A percentile compares a stretch with the other conserved stretches of the same genome.
Evolutionary conservation across 2,113 vertebrate species (phyloP).

Genomic region (Marmota monax): DNA sequence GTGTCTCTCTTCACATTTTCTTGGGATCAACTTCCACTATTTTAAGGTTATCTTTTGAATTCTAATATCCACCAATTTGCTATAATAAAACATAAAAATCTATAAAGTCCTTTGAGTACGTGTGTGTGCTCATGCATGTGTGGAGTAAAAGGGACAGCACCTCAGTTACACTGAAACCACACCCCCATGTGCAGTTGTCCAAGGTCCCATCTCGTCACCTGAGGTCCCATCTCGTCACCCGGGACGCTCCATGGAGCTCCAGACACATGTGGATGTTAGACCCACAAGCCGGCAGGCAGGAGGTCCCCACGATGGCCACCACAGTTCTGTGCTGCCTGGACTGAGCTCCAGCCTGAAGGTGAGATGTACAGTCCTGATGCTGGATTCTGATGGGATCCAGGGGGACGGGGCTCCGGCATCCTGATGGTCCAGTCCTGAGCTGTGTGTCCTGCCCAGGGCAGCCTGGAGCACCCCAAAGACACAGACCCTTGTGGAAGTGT

Average conservation of each 20-base stretch:
- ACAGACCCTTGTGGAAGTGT: accelerated
- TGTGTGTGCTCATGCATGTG: neutral
- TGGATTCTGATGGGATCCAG: too few species aligned
- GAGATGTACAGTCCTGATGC: too few species aligned
- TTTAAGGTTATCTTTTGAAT: neutral
- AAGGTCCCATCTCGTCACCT: too few species aligned
- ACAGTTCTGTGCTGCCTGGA: neutral
- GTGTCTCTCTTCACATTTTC: neutral
- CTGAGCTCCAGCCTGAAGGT: too few species aligned
- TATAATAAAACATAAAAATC: too few species aligned
- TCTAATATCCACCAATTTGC: neutral
- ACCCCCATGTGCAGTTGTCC: neutral
- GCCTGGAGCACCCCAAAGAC: accelerated
- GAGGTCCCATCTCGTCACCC: too few species aligned
- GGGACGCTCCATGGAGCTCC: too few species aligned
- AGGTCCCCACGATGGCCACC: accelerated
- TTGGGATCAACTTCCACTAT: neutral
- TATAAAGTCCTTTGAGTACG: too few species aligned
- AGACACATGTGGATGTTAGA: accelerated
- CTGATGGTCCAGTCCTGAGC: too few species aligned
- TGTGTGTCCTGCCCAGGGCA: neutral
- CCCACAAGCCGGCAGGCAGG: accelerated
- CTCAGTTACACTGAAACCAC: neutral
- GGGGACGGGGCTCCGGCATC: too few species aligned
- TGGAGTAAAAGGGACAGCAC: accelerated